Conservation (phyloP, 2,113 vertebrate species). For the Tor tambroides region DNA sequence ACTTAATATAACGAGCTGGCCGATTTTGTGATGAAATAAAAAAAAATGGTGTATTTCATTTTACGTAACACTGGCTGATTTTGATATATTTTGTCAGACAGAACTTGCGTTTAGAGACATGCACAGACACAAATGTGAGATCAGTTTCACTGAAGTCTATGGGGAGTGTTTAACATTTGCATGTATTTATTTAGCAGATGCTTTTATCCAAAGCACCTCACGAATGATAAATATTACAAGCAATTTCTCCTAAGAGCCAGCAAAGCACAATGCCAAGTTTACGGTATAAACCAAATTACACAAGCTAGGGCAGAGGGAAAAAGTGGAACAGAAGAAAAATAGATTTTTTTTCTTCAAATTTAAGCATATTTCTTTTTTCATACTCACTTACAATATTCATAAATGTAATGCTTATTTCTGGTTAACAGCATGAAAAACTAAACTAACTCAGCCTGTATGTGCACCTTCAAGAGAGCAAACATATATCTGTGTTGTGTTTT, state of each 20-base stretch:
- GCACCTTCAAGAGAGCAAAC: too few relatives aligned
- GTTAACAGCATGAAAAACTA: neutral
- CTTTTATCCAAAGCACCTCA: neutral
- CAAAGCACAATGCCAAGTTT: neutral
- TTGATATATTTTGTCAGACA: too few relatives aligned
- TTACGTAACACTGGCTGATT: too few relatives aligned
- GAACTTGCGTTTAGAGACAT: too few relatives aligned
- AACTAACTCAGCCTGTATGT: too few relatives aligned
- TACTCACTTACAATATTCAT: neutral
- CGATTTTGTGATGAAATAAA: too few relatives aligned
- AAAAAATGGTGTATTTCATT: too few relatives aligned
- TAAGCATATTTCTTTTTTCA: neutral
- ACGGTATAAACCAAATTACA: neutral
- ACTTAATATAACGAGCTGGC: too few relatives aligned
- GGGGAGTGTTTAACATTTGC: neutral
- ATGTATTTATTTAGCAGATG: neutral
- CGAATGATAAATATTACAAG: neutral
- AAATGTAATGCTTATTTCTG: neutral
- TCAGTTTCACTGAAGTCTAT: too few relatives aligned
- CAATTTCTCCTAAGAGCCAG: neutral
- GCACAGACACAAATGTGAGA: too few relatives aligned
- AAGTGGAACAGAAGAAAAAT: neutral
- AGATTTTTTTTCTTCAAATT: too few relatives aligned
- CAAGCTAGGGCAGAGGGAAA: neutral
- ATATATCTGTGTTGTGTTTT: too few relatives aligned